phyloP scores from a whole-genome alignment of 1,140 invertebrate species.

The Sitophilus oryzae region DNA sequence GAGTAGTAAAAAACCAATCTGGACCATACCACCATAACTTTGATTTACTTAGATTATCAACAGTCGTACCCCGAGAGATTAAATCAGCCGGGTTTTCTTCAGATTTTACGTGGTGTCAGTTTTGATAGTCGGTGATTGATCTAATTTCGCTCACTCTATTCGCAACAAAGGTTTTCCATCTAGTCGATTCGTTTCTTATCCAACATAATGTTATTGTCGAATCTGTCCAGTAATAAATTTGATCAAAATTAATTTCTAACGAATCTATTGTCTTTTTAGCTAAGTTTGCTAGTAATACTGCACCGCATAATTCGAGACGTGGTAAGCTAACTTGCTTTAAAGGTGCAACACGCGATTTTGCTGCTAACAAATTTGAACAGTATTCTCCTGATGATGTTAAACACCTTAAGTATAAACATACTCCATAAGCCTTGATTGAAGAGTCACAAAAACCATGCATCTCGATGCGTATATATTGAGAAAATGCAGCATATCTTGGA shows the following conservation, averaged over 20 bases:
- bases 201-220: slow-evolving; percentile 41
- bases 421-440: slow-evolving; percentile 32
- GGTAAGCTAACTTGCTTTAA: slow-evolving; percentile 35
- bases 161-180: slow-evolving; percentile 39
- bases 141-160: slow-evolving; percentile 42
- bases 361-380: slow-evolving; percentile 7
- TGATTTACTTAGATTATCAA: slow-evolving; percentile 6
- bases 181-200: slow-evolving; percentile 34
- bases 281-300: slow-evolving; percentile 33
- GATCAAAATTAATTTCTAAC: slow-evolving; percentile 36
- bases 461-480: slow-evolving; percentile 18
- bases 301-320: slow-evolving; percentile 44
- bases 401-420: slow-evolving; percentile 29
- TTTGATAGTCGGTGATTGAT: slow-evolving; percentile 13
- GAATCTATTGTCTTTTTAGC: slow-evolving; percentile 16
- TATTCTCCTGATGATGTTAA: neutral
- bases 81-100: slow-evolving; percentile 41
- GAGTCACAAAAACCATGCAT: slow-evolving; percentile 40
- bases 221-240: too few species aligned
- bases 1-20: slow-evolving; percentile 6
- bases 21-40: slow-evolving; percentile 29
- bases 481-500: slow-evolving; percentile 18
- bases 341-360: slow-evolving; percentile 42
- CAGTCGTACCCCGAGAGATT: slow-evolving; percentile 29
- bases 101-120: slow-evolving; percentile 43